Base-by-base conservation (phyloP, 1,140 invertebrate genomes). In the Danaus melanippus region DNA sequence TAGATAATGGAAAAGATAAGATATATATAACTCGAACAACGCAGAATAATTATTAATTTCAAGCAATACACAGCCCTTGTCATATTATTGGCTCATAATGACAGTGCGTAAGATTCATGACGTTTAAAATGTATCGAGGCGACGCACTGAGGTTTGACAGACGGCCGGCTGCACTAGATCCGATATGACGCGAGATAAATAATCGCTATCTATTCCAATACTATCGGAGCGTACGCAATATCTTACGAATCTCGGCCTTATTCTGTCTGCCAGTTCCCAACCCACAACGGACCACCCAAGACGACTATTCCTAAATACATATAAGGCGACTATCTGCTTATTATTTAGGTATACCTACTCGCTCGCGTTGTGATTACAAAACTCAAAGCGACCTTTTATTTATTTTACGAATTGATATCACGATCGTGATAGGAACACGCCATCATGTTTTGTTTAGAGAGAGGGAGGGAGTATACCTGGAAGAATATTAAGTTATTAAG, bases 131-230 rank as follows among this genome's bases (percentile, higher is more conserved):
- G 64, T 58, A 55, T 46, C 67, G 67, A 75, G 67, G 71, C 66
- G 78, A 79, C 72, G 71, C 67, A 74, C 71, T 70, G 21, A 32
- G 21, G 21, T 32, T 32, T 32, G 21, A 32, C 64, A 76, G 74
- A 70, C 77, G 73, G 76, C 67, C 67, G 70, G 71, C 59, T 70
- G 77, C 76, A 74, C 76, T 74, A 79, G 76, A 79, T 77, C 57
- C 60, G 76, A 84, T 78, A 62, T 67, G 76, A 80, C 76, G 64
- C 67, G 56, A 74, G 80, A 79, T 84, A 79, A 79, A 76, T 77
- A 70, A 69, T 74, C 69, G 67, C 76, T 79, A 81, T 82, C 77
- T 80, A 78, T 79, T 80, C 76, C 71, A 75, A 74, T 79, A 77
- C 73, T 71, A 75, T 69, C 74, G 64, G 70, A 80, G 70, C 74